phyloP scores from a whole-genome alignment of 2,888 invertebrate species.

The Pycnomerus fuliginosus region DNA sequence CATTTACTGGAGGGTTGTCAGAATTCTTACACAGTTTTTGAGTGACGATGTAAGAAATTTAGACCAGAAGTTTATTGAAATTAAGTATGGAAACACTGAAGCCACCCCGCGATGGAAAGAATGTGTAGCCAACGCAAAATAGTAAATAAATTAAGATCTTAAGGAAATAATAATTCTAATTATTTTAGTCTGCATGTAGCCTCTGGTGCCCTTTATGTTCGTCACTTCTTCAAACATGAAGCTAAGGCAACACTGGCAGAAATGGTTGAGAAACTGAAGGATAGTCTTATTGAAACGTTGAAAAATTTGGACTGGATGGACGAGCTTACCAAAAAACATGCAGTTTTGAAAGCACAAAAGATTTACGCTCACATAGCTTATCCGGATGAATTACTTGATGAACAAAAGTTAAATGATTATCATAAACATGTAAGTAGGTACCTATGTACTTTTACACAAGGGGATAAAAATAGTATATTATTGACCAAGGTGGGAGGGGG shows the following conservation, averaged over 20 bases:
- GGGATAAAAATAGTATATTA: too few relatives aligned
- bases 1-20: slow-evolving; percentile 82
- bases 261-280: slow-evolving; percentile 77
- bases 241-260: slow-evolving; percentile 75
- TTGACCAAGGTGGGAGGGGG: too few relatives aligned
- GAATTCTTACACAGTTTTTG: slow-evolving; percentile 72
- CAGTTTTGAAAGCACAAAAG: slow-evolving; percentile 69
- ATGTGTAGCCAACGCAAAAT: slow-evolving; percentile 68
- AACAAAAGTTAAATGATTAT: too few relatives aligned
- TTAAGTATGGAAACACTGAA: slow-evolving; percentile 73
- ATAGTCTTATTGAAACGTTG: slow-evolving; percentile 73
- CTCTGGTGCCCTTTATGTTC: slow-evolving; percentile 76
- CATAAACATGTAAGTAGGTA: too few relatives aligned
- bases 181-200: slow-evolving; percentile 42
- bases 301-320: slow-evolving; percentile 86
- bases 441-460: too few relatives aligned
- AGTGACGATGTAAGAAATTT: slow-evolving; percentile 70
- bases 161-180: not conserved
- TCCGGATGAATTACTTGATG: slow-evolving; percentile 78
- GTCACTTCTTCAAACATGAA: slow-evolving; percentile 75
- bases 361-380: slow-evolving; percentile 85
- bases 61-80: slow-evolving; percentile 73
- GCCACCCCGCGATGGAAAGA: slow-evolving; percentile 80
- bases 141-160: slow-evolving; percentile 8
- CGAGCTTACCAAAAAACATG: slow-evolving; percentile 66